Evolutionary conservation across 2,113 vertebrate genomes (phyloP), one percentile per base, ranked within the genome.

Genomic region (Thunnus thynnus): DNA sequence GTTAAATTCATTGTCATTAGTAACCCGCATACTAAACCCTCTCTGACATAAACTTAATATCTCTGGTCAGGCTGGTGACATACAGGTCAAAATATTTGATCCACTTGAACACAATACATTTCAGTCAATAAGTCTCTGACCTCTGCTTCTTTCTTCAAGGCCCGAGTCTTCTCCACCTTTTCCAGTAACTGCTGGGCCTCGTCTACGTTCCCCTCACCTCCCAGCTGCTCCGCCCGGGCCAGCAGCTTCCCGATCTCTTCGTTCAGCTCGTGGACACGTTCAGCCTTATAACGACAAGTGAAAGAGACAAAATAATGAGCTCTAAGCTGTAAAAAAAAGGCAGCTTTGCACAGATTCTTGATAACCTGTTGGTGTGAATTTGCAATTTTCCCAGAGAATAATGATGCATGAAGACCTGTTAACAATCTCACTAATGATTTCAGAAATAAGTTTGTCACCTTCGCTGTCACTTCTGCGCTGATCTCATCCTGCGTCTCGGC

Each of bases 401-500:
- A 27, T 17, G 3, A 61, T 9, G 52, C 16, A 57, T 13, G 3
- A 58, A 68, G 25, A 56, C 30, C 52, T 22, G 10, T 41, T 30
- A 13, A 11, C 18, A 41, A 27, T 47, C 16, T 25, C 3, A 62
- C 0, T n/a, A 56, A 12, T 22, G 63, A 20, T 51, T 3, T 65
- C 4, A n/a, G 18, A 2, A 5, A 20, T 65, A 14, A 18, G 6
- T 51, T 60, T 6, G 2, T 87, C 72, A 99, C 98, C 95, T 99
- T 99, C 51, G 98, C 98, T 73, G 98, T 97, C 46, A 99, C 98
- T 95, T 99, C 98, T 69, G 98, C 98, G 32, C 98, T 99, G 90
- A 99, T 99, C 93, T 99, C 98, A 87, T 99, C 97, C 87, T 99
- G 98, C 9, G 98, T 99, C 94, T 99, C 98, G 46, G 97, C 98